Evolutionary conservation across 2,888 invertebrate genomes (phyloP).

Genomic region (Pseudococcus viburni): DNA sequence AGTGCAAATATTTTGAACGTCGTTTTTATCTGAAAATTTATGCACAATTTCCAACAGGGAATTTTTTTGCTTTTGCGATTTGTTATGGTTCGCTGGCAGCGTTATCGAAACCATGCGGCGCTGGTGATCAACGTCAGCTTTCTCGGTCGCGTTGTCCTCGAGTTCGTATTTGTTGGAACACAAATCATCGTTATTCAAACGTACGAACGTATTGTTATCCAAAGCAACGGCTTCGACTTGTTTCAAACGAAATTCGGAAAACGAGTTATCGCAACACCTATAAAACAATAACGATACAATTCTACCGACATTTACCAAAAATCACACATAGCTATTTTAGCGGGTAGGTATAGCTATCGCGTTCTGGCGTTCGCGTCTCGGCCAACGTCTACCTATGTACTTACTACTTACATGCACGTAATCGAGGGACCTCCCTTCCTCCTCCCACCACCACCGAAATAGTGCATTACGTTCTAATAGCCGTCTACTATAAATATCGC

Average conservation of each 20-base stretch:
- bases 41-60: constrained; percentile 35
- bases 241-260: constrained; percentile 36
- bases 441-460: too few relatives aligned
- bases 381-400: too few relatives aligned
- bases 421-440: too few relatives aligned
- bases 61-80: neutral
- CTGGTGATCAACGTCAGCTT: neutral
- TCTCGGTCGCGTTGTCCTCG: neutral
- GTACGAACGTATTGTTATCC: neutral
- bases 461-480: too few relatives aligned
- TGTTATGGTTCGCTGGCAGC: neutral
- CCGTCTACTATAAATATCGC: too few relatives aligned
- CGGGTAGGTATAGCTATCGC: too few relatives aligned
- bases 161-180: neutral
- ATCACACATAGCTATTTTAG: too few relatives aligned
- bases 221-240: constrained; percentile 14
- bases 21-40: constrained; percentile 43
- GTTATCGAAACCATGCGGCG: neutral
- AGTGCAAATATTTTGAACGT: neutral
- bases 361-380: too few relatives aligned
- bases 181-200: neutral
- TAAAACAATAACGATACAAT: neutral
- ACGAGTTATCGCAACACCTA: neutral
- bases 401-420: too few relatives aligned
- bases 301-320: too few relatives aligned